Base-by-base conservation (phyloP, 2,113 vertebrate genomes). In the Oenanthe oenanthe region DNA sequence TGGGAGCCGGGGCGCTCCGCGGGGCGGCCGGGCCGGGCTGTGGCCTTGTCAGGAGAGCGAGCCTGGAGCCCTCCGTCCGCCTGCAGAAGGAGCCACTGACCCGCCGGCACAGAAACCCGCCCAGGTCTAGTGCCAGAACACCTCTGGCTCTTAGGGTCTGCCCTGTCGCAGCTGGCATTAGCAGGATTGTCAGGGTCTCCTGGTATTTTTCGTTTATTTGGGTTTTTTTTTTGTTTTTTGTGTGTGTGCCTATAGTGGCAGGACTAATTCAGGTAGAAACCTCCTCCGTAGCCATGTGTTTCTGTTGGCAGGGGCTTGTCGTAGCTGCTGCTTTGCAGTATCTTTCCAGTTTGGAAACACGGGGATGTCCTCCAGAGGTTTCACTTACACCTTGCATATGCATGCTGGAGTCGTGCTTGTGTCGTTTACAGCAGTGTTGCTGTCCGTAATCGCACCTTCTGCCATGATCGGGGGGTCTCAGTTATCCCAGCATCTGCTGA, bases 21-120 rank as follows among this genome's bases (percentile, higher is more conserved):
- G 22, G 31, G 50, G 12, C 32, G 3, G 28, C 60, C 2, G 21
- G n/a, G 45, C 60, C 1, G 28, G 31, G 22, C 4, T 9, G 38
- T 2, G 57, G 10, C 79, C 56, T 2, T 4, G 31, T 5, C 22
- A 1, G 74, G 6, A 8, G 0, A 6, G 17, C 10, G 19, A 22
- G 34, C 5, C 45, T 12, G 7, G 32, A 1, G 1, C 26, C 7
- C 28, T 13, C 20, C 68, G 0, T 14, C 54, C n/a, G 14, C 28
- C 29, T 9, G n/a, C 48, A 1, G 61, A 2, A 10, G 17, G 40
- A 20, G 0, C 13, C 9, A 0, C 32, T 3, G 71, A 2, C 9
- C 32, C 0, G 58, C 42, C 17, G 12, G 2, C 26, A 0, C 25
- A 0, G 43, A 1, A 9, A 9, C 29, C 3, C 8, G 56, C 66